These are phyloP conservation scores for Agonopterix arenella DNA, from an alignment of 2,888 invertebrate species.

Conservation along the genomic window DNA sequence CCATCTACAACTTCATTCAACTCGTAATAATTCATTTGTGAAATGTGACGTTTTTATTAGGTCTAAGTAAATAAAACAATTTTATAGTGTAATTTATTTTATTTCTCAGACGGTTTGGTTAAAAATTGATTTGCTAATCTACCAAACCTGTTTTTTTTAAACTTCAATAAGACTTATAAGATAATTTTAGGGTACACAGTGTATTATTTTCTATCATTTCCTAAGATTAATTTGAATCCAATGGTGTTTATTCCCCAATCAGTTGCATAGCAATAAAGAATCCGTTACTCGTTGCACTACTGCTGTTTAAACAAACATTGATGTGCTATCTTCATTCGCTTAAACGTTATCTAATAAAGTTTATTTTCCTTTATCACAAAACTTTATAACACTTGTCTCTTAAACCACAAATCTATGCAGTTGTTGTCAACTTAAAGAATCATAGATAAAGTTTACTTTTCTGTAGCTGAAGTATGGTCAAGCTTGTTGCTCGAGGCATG, in stretches of 20 bases:
- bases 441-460: slow-evolving; percentile 22
- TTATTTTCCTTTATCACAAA: slow-evolving; percentile 2
- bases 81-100: background rate
- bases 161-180: too few relatives aligned
- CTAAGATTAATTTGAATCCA: slow-evolving; percentile 12
- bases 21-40: background rate
- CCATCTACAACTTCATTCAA: background rate
- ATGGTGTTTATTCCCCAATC: slow-evolving; percentile 34
- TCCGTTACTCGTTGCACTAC: slow-evolving; percentile 25
- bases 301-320: slow-evolving; percentile 19
- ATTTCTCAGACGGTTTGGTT: too few relatives aligned
- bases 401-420: slow-evolving; percentile 7
- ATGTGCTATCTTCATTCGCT: slow-evolving; percentile 6
- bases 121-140: too few relatives aligned
- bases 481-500: slow-evolving; percentile 34
- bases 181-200: too few relatives aligned
- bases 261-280: slow-evolving; percentile 35
- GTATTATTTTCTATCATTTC: background rate
- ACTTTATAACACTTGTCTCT: slow-evolving; percentile 1
- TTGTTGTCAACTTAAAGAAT: slow-evolving; percentile 1
- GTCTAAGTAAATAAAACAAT: background rate
- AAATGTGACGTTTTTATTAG: slow-evolving; percentile 2
- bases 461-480: slow-evolving; percentile 10
- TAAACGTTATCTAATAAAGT: slow-evolving; percentile 8
- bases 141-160: too few relatives aligned